Evolutionary conservation across 37 sponge, comb jelly and placozoan species (phyloP).

Genomic region (Axinella damicornis): DNA sequence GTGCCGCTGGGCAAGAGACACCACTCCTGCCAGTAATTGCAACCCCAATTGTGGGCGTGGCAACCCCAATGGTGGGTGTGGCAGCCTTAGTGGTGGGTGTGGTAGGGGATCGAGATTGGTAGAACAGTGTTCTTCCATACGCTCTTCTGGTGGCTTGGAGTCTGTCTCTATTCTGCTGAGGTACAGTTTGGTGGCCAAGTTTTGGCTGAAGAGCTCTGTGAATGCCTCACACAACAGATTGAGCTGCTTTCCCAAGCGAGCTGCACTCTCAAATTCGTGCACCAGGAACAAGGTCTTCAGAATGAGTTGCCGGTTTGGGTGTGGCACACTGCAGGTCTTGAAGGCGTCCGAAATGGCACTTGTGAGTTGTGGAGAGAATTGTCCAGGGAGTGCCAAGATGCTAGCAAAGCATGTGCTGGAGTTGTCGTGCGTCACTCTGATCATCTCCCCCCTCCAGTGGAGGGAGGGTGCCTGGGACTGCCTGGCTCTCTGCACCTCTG

Average conservation of each 20-base stretch:
- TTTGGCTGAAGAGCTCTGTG: conserved; percentile 30
- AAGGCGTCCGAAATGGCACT: conserved; percentile 10
- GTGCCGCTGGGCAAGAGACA: conserved; percentile 17
- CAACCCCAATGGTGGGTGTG: too few species aligned
- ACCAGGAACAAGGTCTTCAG: conserved; percentile 31
- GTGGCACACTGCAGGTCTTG: conserved; percentile 12
- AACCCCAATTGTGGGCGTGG: neutral
- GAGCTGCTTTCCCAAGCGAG: conserved; percentile 7
- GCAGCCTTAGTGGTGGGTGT: too few species aligned
- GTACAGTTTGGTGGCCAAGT: neutral
- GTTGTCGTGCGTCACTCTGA: conserved; percentile 9
- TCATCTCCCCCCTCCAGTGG: conserved; percentile 10
- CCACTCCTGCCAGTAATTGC: neutral
- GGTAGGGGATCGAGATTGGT: too few species aligned
- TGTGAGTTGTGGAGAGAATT: neutral
- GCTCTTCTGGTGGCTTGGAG: neutral
- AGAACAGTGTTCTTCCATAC: neutral
- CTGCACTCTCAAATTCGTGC: conserved; percentile 22
- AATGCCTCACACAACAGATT: neutral
- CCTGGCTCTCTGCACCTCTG: conserved; percentile 26
- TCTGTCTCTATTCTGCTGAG: neutral
- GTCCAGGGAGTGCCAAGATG: too few species aligned
- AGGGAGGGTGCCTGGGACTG: neutral
- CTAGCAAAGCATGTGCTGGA: conserved; percentile 47
- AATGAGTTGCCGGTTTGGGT: neutral